phyloP scores from a whole-genome alignment of 1,140 invertebrate genomes.

The Wasmannia auropunctata region DNA sequence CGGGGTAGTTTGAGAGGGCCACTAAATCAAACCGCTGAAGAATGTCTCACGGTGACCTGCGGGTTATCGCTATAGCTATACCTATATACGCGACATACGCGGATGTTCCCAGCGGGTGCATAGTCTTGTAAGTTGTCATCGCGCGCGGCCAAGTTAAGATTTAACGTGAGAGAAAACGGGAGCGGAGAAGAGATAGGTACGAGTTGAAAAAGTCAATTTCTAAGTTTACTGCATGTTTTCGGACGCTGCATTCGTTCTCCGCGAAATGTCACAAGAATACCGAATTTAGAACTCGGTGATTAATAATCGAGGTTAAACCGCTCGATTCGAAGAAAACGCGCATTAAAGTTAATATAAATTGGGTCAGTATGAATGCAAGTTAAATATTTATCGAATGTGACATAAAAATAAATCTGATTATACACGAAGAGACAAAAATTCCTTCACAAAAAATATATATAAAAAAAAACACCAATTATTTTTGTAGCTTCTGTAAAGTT shows the following conservation, averaged over 20 bases:
- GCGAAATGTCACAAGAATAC: neutral
- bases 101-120: constrained; percentile 18
- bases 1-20: constrained; percentile 41
- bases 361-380: neutral
- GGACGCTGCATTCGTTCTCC: neutral
- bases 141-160: constrained; percentile 26
- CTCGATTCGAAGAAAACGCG: neutral
- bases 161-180: neutral
- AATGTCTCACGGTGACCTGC: constrained; percentile 76
- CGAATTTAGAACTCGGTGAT: neutral
- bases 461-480: neutral
- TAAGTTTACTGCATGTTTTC: neutral
- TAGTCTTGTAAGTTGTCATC: constrained; percentile 41
- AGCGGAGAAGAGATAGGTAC: too few species aligned
- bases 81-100: constrained; percentile 29
- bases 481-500: neutral
- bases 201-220: constrained; percentile 8
- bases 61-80: constrained; percentile 47
- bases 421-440: neutral
- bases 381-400: neutral
- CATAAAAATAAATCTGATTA: neutral
- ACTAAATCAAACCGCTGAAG: constrained; percentile 77
- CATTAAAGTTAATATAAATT: neutral
- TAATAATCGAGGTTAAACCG: neutral
- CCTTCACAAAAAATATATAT: neutral